Evolutionary conservation across 2,888 invertebrate genomes (phyloP), one percentile per base, ranked within the genome.

Genomic region (Uloborus plumipes): DNA sequence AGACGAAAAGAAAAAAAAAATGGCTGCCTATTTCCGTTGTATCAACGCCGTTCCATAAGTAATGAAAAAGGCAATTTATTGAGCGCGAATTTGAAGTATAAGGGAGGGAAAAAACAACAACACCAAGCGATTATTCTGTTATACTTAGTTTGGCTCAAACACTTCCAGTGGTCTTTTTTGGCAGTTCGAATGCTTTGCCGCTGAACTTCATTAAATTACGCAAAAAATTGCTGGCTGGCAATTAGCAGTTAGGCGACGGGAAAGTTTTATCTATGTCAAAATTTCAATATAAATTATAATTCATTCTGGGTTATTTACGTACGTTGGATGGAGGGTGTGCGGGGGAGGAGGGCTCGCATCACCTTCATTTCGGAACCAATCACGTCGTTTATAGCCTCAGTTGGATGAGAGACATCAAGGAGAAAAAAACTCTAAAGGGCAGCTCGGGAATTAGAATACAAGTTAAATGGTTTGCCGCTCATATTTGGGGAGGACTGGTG

Each of bases 211-310:
- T 77, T 77, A 77, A 77, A 64, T 70, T 70, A 53, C 14, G 58
- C 26, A 72, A 72, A 73, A 74, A 58, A 61, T 31, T 22, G 18
- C 47, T 14, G 0, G 64, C 69, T 64, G 15, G 77, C 77, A 77
- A 77, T 77, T 77, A 77, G 77, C 77, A 77, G 77, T 77, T 77
- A 70, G n/a, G 76, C 51, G 69, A 53, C 69, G 53, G 64, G 18
- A 61, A 70, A 77, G 62, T 77, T 77, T 77, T 77, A 77, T 77
- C 77, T 70, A 50, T 64, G 62, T 64, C 77, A 77, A 70, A 77
- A 70, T 77, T 77, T 77, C 77, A 77, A 64, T 77, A 70, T 71
- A 62, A 77, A 69, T 77, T 77, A 71, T 77, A 77, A 77, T 77
- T 77, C 70, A n/a, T 62, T 16, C 53, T 22, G 11, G 69, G 69